Evolutionary conservation across 2,888 invertebrate species (phyloP).

Genomic region (Dasypogon diadema): DNA sequence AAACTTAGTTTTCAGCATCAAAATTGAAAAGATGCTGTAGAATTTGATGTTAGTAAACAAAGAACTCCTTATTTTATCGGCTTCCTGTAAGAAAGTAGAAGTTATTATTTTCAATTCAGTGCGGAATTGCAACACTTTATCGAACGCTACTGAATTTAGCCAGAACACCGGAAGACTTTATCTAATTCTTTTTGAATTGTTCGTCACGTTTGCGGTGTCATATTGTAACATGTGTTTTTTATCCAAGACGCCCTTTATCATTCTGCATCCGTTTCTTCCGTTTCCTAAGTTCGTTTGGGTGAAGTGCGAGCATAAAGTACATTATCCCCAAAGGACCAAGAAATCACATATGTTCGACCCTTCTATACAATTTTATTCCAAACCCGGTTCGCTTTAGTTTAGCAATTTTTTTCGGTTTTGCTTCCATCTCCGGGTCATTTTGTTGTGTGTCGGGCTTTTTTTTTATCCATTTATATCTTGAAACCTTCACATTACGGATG

Average conservation of each 20-base stretch:
- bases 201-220: slow-evolving; percentile 14
- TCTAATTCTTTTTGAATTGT: too few relatives aligned
- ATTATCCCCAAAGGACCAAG: slow-evolving; percentile 38
- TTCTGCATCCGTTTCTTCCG: slow-evolving; percentile 7
- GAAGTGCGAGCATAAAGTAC: slow-evolving; percentile 36
- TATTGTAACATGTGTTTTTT: not conserved
- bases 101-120: too few relatives aligned
- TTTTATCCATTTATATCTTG: slow-evolving; percentile 18
- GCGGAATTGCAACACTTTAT: too few relatives aligned
- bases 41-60: too few relatives aligned
- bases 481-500: slow-evolving; percentile 12
- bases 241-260: slow-evolving; percentile 8
- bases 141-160: too few relatives aligned
- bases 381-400: not conserved
- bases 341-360: slow-evolving; percentile 40
- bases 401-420: slow-evolving; percentile 7
- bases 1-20: too few relatives aligned
- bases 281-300: slow-evolving; percentile 7
- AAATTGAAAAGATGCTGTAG: too few relatives aligned
- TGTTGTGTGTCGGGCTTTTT: slow-evolving; percentile 23
- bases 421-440: not conserved
- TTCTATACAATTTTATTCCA: slow-evolving; percentile 32
- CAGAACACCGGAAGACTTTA: too few relatives aligned
- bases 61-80: too few relatives aligned
- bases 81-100: too few relatives aligned